These are phyloP conservation scores for Drosophila kuntzei DNA, from an alignment of 2,888 invertebrate genomes.

Conservation along the genomic window DNA sequence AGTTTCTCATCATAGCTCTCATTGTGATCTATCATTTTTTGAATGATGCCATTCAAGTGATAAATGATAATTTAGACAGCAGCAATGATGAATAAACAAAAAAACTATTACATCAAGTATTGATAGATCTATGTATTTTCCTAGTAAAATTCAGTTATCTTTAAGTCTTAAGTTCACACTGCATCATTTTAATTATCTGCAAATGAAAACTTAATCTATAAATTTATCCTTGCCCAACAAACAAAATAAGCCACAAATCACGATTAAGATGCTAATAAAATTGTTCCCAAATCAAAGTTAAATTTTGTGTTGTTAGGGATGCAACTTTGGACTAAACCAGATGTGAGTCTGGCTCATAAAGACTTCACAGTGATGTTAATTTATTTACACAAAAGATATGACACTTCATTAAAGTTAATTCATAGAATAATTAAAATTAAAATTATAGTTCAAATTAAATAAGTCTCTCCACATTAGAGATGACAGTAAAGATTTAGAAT, in stretches of 20 bases:
- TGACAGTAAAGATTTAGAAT: too few species aligned
- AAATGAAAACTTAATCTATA: constrained; percentile 74
- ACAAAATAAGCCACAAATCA: constrained; percentile 73
- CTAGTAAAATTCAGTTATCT: not conserved
- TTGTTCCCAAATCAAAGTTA: constrained; percentile 81
- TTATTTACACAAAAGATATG: not conserved
- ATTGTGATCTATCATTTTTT: constrained; percentile 49
- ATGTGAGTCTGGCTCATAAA: too few species aligned
- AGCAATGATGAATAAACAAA: constrained; percentile 37
- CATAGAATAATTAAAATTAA: too few species aligned
- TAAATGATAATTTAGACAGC: constrained; percentile 60
- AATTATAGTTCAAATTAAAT: not conserved
- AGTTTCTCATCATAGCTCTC: constrained; percentile 46
- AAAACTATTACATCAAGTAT: not conserved
- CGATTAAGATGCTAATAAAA: constrained; percentile 82
- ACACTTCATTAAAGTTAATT: too few species aligned
- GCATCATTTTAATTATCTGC: constrained; percentile 58
- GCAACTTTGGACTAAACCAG: not conserved
- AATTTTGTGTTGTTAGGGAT: constrained; percentile 66
- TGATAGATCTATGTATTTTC: not conserved
- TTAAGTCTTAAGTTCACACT: constrained; percentile 4
- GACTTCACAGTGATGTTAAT: too few species aligned
- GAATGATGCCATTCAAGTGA: constrained; percentile 48
- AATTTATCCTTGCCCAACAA: constrained; percentile 68
- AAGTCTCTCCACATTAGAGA: too few species aligned